phyloP scores from a whole-genome alignment of 92 coral and sea anemone genomes.

The Galaxea fascicularis region DNA sequence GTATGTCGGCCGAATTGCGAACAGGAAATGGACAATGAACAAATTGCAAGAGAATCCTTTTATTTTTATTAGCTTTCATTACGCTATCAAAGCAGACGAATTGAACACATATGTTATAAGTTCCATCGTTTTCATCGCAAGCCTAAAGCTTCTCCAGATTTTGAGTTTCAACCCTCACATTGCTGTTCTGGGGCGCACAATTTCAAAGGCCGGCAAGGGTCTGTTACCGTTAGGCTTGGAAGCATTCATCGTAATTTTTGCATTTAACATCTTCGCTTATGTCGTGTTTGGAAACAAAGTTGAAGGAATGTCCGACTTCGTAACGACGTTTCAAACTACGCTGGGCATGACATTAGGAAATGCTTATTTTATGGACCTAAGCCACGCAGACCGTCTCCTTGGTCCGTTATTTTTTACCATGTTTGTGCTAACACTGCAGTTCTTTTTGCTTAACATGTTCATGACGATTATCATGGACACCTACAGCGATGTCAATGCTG shows the following conservation, averaged over 20 bases:
- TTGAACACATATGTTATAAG: constrained; percentile 58
- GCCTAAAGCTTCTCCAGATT: constrained; percentile 67
- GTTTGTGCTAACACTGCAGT: constrained; percentile 65
- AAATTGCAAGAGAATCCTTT: constrained; percentile 67
- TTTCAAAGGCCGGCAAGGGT: constrained; percentile 40
- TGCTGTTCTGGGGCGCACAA: constrained; percentile 54
- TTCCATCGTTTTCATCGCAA: constrained; percentile 71
- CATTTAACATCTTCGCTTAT: constrained; percentile 62
- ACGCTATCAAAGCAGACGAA: constrained; percentile 63
- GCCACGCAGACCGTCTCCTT: constrained; percentile 50
- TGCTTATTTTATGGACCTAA: constrained; percentile 64
- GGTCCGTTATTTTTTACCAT: constrained; percentile 60
- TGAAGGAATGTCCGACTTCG: constrained; percentile 45
- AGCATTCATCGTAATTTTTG: constrained; percentile 54
- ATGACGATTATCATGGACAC: constrained; percentile 66
- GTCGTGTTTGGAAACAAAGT: constrained; percentile 64
- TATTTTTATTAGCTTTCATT: constrained; percentile 59
- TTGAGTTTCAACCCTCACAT: constrained; percentile 73
- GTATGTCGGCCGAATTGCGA: constrained; percentile 54
- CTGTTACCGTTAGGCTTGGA: constrained; percentile 54
- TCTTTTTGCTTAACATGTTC: constrained; percentile 71
- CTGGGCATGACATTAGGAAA: constrained; percentile 69
- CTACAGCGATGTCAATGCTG: constrained; percentile 57
- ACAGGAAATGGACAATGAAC: constrained; percentile 47
- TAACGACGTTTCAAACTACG: constrained; percentile 58